phyloP scores from a whole-genome alignment of 2,888 invertebrate species.

The Diloba caeruleocephala region DNA sequence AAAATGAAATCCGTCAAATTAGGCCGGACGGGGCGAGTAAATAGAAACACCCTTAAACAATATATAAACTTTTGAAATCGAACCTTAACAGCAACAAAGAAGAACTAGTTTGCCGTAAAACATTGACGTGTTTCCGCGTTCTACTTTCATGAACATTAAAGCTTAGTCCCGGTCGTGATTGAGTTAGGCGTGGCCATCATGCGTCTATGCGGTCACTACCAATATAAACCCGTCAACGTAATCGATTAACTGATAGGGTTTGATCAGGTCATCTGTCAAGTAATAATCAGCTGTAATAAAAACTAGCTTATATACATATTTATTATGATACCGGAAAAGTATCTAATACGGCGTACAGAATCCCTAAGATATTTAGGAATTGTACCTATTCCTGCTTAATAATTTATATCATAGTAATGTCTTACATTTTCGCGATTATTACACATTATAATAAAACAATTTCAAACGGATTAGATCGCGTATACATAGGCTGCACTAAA shows the following conservation, averaged over 20 bases:
- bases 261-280: slow-evolving; percentile 55
- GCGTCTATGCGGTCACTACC: slow-evolving; percentile 71
- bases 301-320: too few relatives aligned
- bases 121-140: slow-evolving; percentile 67
- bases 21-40: slow-evolving; percentile 65
- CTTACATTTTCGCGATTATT: too few relatives aligned
- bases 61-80: slow-evolving; percentile 52
- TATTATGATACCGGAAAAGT: too few relatives aligned
- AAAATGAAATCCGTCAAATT: slow-evolving; percentile 67
- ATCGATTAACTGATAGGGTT: slow-evolving; percentile 66
- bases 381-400: too few relatives aligned
- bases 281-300: slow-evolving; percentile 46
- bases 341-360: too few relatives aligned
- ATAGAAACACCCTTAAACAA: slow-evolving; percentile 68
- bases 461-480: too few relatives aligned
- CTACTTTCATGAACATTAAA: slow-evolving; percentile 81
- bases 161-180: slow-evolving; percentile 76
- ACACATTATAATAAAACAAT: too few relatives aligned
- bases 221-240: slow-evolving; percentile 66
- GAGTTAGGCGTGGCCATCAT: slow-evolving; percentile 79
- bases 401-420: too few relatives aligned
- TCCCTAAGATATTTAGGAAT: too few relatives aligned
- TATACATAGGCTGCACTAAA: too few relatives aligned
- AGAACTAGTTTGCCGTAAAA: slow-evolving; percentile 62
- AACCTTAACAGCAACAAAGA: slow-evolving; percentile 52